Evolutionary conservation across 2,888 invertebrate species (phyloP).

Genomic region (Mimas tiliae): DNA sequence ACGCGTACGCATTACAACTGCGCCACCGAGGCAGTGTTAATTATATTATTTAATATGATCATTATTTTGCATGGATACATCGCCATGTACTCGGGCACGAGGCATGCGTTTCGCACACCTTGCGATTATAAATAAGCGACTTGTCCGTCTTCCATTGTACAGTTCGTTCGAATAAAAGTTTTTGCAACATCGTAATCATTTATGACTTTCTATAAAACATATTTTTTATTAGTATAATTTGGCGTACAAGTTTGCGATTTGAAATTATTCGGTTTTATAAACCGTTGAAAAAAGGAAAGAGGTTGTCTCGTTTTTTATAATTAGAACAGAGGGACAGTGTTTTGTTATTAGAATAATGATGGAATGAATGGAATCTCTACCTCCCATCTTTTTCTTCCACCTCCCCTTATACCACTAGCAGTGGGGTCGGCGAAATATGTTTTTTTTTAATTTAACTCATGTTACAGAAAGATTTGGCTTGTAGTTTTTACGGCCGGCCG

Average conservation of each 20-base stretch:
- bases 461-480: too few species aligned
- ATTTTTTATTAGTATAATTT: neutral
- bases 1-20: too few species aligned
- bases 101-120: conserved; percentile 46
- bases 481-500: too few species aligned
- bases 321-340: too few species aligned
- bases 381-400: too few species aligned
- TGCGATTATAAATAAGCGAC: conserved; percentile 40
- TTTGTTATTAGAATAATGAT: too few species aligned
- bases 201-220: conserved; percentile 16
- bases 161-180: conserved; percentile 8
- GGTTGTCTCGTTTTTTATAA: too few species aligned
- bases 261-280: neutral
- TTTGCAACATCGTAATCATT: conserved; percentile 18
- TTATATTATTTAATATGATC: conserved; percentile 8
- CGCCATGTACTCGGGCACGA: conserved; percentile 27
- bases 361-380: too few species aligned
- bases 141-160: conserved; percentile 22
- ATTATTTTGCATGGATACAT: conserved; percentile 32
- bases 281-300: neutral
- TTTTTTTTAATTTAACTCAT: too few species aligned
- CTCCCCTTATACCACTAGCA: too few species aligned
- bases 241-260: neutral
- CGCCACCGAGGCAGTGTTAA: too few species aligned
- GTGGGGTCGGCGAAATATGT: too few species aligned